Conservation (phyloP, 2,888 invertebrate genomes). For the Agonopterix arenella region DNA sequence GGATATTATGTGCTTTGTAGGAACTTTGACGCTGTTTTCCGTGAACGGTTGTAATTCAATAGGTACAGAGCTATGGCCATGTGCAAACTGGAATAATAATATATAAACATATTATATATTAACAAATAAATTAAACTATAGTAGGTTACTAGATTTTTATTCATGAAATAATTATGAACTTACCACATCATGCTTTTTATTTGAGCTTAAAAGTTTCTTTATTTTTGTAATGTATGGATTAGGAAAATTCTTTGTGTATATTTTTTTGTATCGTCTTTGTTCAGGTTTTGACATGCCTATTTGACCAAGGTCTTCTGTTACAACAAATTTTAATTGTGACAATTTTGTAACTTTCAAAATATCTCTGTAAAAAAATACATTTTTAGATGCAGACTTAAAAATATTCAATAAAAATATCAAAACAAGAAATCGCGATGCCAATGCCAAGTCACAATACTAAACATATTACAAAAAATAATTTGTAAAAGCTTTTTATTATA, state of each 20-base stretch:
- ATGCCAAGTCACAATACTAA: no score
- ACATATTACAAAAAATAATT: no score
- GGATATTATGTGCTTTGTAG: constrained; percentile 92
- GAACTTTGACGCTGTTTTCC: constrained; percentile 75
- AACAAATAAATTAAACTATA: no score
- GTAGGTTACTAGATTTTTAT: no score
- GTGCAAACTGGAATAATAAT: constrained; percentile 29
- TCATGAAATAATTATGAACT: constrained; percentile 19
- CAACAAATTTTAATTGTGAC: constrained; percentile 95
- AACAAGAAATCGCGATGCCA: no score
- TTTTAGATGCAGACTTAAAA: no score
- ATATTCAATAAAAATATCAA: no score
- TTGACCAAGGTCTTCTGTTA: constrained; percentile 92
- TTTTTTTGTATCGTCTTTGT: constrained; percentile 94
- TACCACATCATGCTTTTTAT: constrained; percentile 73
- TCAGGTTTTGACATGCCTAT: constrained; percentile 97
- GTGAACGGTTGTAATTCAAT: constrained; percentile 44
- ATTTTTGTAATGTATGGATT: constrained; percentile 95
- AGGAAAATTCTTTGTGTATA: constrained; percentile 94
- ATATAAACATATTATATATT: no score
- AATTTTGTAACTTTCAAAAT: constrained; percentile 93
- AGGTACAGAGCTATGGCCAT: constrained; percentile 32
- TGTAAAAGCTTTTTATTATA: no score
- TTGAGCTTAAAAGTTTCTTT: constrained; percentile 85
- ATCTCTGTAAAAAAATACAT: constrained; percentile 77